These are phyloP conservation scores for Ceriagrion tenellum DNA, from an alignment of 2,888 invertebrate species.

Conservation along the genomic window DNA sequence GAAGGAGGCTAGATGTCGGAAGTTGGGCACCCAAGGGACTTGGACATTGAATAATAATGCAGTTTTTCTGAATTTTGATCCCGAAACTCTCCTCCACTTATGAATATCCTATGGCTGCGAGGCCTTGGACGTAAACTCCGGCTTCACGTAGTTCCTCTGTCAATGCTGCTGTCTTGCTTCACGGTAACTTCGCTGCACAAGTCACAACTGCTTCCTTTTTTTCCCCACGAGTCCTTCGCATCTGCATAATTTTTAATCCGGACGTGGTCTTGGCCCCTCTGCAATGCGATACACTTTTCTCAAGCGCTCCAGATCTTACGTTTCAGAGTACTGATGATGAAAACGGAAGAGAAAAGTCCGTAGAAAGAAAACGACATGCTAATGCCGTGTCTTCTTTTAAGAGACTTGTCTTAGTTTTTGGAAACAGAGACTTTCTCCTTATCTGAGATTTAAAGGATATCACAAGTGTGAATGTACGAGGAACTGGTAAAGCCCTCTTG, in stretches of 20 bases:
- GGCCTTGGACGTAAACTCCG: neutral
- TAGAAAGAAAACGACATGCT: neutral
- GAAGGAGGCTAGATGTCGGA: neutral
- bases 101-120: constrained; percentile 28
- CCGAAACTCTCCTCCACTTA: neutral
- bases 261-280: neutral
- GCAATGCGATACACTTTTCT: neutral
- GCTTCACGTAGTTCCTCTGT: neutral
- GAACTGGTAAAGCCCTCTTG: neutral
- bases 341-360: neutral
- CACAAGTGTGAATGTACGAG: neutral
- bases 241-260: neutral
- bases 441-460: neutral
- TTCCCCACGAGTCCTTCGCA: neutral
- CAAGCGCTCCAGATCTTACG: neutral
- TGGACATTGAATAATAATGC: neutral
- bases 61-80: constrained; percentile 23
- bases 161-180: neutral
- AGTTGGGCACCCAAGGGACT: neutral
- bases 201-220: neutral
- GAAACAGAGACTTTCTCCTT: neutral
- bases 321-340: neutral
- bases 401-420: neutral
- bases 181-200: neutral
- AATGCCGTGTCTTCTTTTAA: neutral